Conservation (phyloP, 2,888 invertebrate genomes). For the Silvanus unidentatus region DNA sequence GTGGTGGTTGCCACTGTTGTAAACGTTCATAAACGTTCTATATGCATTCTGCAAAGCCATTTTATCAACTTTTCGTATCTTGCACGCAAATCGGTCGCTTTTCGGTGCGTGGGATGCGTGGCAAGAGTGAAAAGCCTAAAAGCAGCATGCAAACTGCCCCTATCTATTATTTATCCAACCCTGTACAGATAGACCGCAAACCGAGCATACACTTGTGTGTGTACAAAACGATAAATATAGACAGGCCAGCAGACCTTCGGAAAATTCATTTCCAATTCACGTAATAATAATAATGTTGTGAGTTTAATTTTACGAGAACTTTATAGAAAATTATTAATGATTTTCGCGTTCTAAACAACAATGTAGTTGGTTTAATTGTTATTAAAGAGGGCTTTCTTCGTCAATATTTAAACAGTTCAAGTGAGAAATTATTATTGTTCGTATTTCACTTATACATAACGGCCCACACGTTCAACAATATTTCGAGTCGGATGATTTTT, state of each 20-base stretch:
- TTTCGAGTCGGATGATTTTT: too few relatives aligned
- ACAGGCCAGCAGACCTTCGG: not conserved
- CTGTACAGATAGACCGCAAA: not conserved
- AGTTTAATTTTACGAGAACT: too few relatives aligned
- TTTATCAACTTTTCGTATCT: constrained; percentile 22
- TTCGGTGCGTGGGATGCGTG: constrained; percentile 25
- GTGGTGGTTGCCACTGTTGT: not conserved
- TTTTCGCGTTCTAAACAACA: constrained; percentile 13
- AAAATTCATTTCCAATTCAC: constrained; percentile 1
- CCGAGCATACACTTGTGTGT: too few relatives aligned
- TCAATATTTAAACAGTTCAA: constrained; percentile 13
- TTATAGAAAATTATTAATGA: constrained; percentile 21
- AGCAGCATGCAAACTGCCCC: constrained; percentile 29
- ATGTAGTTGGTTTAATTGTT: constrained; percentile 20
- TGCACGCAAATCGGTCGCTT: constrained; percentile 27
- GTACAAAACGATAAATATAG: not conserved
- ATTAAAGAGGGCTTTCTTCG: constrained; percentile 10
- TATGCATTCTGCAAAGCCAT: constrained; percentile 26
- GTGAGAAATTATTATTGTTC: constrained; percentile 12
- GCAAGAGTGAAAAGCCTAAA: constrained; percentile 14
- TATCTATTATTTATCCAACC: constrained; percentile 27
- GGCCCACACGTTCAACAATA: too few relatives aligned
- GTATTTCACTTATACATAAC: too few relatives aligned
- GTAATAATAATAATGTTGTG: constrained; percentile 2
- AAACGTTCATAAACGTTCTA: constrained; percentile 10